These are phyloP conservation scores for Hepsetus odoe DNA, from an alignment of 2,113 vertebrate genomes.

Conservation along the genomic window DNA sequence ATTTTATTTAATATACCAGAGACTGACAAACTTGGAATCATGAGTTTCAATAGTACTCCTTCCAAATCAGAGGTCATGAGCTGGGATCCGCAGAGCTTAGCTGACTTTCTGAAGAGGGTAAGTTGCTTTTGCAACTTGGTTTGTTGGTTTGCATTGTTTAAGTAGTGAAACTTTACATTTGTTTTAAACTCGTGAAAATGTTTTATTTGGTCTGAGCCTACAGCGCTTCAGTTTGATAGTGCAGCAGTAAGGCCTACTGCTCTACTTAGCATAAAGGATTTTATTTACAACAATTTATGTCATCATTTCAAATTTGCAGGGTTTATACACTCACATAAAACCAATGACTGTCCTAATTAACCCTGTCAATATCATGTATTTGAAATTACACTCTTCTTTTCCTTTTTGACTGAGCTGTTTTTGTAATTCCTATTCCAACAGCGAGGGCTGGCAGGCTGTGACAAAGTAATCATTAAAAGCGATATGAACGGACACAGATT, in stretches of 20 bases:
- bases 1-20: constrained; percentile 10
- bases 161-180: not conserved
- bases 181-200: no score
- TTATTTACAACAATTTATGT: not conserved
- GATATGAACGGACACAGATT: constrained; percentile 87
- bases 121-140: constrained; percentile 57
- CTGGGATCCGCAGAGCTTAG: constrained; percentile 82
- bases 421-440: constrained; percentile 60
- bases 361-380: not conserved
- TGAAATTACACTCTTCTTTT: constrained; percentile 44
- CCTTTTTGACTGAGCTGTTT: not conserved
- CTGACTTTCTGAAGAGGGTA: constrained; percentile 79
- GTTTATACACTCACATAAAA: not conserved
- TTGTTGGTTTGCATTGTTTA: no score
- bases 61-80: constrained; percentile 80
- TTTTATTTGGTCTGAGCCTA: not conserved
- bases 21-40: constrained; percentile 58
- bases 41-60: constrained; percentile 81
- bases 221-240: not conserved
- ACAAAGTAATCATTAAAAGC: constrained; percentile 83
- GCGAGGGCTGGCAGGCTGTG: constrained; percentile 86
- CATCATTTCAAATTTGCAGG: not conserved
- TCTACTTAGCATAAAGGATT: not conserved
- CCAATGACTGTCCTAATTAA: not conserved
- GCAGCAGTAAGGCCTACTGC: not conserved